A percentile compares a stretch with the other conserved stretches of the same genome.
phyloP scores from a whole-genome alignment of 2,797 vertebrate genomes.

The Tamandua tetradactyla region DNA sequence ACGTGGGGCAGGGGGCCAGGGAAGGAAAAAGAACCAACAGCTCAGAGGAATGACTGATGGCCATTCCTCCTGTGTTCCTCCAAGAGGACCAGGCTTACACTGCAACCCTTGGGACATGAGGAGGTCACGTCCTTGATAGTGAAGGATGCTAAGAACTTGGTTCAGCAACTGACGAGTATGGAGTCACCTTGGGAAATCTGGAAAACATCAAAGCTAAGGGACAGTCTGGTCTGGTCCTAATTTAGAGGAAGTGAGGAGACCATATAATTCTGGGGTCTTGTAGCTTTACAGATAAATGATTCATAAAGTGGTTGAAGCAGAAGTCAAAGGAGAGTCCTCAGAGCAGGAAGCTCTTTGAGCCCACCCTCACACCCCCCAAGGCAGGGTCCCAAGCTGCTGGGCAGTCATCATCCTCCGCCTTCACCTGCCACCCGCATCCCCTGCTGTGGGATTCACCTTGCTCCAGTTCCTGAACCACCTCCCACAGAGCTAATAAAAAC shows the following conservation, averaged over 20 bases:
- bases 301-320: not conserved
- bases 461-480: not conserved
- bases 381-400: not conserved
- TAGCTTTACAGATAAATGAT: not conserved
- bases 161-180: not conserved
- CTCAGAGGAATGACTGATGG: not conserved
- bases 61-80: not conserved
- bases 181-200: not conserved
- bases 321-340: rapidly evolving
- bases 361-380: rapidly evolving
- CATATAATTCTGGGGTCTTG: rapidly evolving
- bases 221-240: not conserved
- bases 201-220: not conserved
- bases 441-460: not conserved
- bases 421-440: not conserved
- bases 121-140: not conserved
- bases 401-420: too few species aligned
- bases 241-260: not conserved
- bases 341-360: not conserved
- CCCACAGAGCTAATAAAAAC: not conserved
- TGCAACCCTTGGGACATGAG: rapidly evolving
- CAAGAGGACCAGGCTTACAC: not conserved
- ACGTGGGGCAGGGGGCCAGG: not conserved
- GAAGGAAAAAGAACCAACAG: not conserved
- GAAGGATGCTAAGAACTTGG: not conserved